Conservation (phyloP, 2,113 vertebrate genomes). For the Thermophis baileyi region DNA sequence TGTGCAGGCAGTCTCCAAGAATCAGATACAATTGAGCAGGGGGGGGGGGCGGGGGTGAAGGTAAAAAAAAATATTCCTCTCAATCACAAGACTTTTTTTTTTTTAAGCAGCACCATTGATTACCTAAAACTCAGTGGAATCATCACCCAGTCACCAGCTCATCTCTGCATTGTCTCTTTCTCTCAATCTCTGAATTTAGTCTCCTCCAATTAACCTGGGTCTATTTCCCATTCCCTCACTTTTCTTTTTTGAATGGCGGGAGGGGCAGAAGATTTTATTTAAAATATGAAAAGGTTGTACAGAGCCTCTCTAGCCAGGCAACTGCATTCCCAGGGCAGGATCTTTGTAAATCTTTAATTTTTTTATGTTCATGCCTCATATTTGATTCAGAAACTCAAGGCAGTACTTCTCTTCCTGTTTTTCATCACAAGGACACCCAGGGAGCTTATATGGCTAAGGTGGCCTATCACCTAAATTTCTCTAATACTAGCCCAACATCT, state of each 20-base stretch:
- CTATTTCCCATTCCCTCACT: background rate
- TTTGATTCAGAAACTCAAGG: background rate
- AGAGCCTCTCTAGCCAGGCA: background rate
- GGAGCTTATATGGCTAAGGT: background rate
- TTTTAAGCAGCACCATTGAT: background rate
- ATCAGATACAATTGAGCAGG: background rate
- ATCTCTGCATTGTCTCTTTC: background rate
- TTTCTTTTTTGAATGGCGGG: background rate
- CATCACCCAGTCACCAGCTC: background rate
- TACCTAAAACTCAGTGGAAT: background rate
- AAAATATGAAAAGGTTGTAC: background rate
- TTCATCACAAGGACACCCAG: background rate
- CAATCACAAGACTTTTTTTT: background rate
- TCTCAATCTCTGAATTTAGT: background rate
- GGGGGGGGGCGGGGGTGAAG: no score
- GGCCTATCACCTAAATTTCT: background rate
- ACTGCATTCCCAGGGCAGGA: background rate
- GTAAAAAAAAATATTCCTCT: background rate
- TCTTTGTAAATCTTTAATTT: background rate
- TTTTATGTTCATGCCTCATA: background rate
- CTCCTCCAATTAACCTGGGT: background rate
- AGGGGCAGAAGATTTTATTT: background rate
- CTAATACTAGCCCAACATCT: background rate
- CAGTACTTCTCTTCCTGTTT: background rate
- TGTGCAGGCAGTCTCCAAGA: background rate